Evolutionary conservation across 2,797 vertebrate species (phyloP).

Genomic region (Gadopsis bispinosus): DNA sequence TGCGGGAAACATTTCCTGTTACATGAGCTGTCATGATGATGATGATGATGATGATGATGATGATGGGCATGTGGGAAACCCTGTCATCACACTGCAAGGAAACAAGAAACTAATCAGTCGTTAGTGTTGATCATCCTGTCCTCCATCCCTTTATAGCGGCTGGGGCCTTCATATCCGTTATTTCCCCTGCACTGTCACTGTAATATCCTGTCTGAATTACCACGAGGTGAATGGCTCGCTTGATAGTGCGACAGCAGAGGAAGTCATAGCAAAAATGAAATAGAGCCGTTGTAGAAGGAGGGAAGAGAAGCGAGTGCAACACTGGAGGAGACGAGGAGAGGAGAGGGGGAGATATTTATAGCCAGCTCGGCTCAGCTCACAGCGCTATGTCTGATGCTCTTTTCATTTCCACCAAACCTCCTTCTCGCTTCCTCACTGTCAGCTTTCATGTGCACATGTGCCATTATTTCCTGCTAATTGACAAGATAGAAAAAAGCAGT

Average conservation of each 20-base stretch:
- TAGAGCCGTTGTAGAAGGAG: conserved; percentile 28
- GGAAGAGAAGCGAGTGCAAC: conserved; percentile 38
- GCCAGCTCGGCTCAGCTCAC: conserved; percentile 57
- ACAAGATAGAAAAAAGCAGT: conserved; percentile 12
- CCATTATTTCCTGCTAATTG: conserved; percentile 27
- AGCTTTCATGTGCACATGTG: conserved; percentile 34
- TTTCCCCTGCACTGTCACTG: conserved; percentile 27
- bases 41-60: conserved; percentile 34
- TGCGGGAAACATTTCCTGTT: conserved; percentile 37
- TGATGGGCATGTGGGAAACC: conserved; percentile 43
- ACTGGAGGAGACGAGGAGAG: conserved; percentile 51
- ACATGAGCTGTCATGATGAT: conserved; percentile 23
- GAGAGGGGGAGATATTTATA: conserved; percentile 72
- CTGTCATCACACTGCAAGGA: conserved; percentile 51
- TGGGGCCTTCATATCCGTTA: conserved; percentile 54
- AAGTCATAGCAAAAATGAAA: conserved; percentile 34
- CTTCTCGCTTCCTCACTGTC: conserved; percentile 39
- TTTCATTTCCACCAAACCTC: conserved; percentile 37
- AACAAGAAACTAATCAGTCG: conserved; percentile 51
- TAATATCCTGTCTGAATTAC: conserved; percentile 67
- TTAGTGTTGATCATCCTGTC: conserved; percentile 23
- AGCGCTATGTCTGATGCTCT: conserved; percentile 48
- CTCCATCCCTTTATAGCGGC: conserved; percentile 33
- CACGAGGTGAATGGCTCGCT: conserved; percentile 42
- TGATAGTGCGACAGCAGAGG: conserved; percentile 8